Percentiles rank a stretch among this genome's conserved stretches.
Conservation (phyloP, 2,113 vertebrate species). For the Pleuronectes platessa region DNA sequence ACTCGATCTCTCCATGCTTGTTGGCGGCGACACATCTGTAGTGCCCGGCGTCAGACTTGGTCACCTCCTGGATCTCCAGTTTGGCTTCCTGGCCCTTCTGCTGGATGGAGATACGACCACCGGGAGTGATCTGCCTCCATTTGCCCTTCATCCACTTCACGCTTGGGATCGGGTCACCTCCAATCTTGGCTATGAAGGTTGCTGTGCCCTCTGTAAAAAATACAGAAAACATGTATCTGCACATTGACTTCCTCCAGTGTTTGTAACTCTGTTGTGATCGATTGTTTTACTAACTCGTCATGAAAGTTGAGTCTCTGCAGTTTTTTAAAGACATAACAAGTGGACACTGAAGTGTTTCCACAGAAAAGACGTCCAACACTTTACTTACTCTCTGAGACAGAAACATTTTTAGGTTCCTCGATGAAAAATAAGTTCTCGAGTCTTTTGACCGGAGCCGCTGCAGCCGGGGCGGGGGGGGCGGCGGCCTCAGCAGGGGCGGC, state of each 20-base stretch:
- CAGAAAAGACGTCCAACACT: background rate
- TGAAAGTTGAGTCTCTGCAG: no score
- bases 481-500: conserved; percentile 20
- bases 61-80: conserved; percentile 91
- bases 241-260: background rate
- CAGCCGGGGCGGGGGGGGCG: conserved; percentile 31
- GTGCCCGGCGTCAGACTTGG: conserved; percentile 93
- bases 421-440: conserved; percentile 95
- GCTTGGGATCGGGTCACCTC: conserved; percentile 94
- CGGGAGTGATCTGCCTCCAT: conserved; percentile 94
- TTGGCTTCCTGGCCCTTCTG: conserved; percentile 93
- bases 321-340: no score
- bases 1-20: conserved; percentile 95
- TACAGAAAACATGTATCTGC: background rate
- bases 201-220: conserved; percentile 88
- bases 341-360: background rate
- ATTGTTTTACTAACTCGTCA: background rate
- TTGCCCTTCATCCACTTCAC: conserved; percentile 99
- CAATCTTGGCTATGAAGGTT: conserved; percentile 94
- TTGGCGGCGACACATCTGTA: conserved; percentile 95
- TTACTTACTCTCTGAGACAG: conserved; percentile 91
- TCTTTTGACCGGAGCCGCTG: conserved; percentile 81
- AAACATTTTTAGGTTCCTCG: conserved; percentile 88
- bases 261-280: background rate
- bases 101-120: conserved; percentile 89